These are phyloP conservation scores for Triplophysa siluroides DNA, from an alignment of 2,113 vertebrate genomes.

Conservation along the genomic window DNA sequence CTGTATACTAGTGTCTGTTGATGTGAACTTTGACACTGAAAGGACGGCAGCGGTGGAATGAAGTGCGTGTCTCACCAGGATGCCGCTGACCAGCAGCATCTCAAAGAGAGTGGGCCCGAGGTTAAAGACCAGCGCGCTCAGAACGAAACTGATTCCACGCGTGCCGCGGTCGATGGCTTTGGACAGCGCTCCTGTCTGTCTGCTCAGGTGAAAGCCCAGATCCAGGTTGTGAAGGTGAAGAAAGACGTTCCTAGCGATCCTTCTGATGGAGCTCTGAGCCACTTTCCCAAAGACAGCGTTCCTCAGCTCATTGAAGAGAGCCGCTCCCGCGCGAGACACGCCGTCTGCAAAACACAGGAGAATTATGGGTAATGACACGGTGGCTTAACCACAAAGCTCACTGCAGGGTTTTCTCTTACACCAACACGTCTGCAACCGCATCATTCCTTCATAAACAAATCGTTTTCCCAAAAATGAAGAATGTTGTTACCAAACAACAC, in stretches of 20 bases:
- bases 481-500: no score
- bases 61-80: conserved; percentile 81
- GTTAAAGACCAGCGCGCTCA: conserved; percentile 95
- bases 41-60: no score
- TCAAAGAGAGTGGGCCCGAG: conserved; percentile 96
- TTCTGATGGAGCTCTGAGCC: conserved; percentile 94
- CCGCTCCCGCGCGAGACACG: conserved; percentile 83
- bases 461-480: no score
- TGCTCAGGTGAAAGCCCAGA: conserved; percentile 91
- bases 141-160: conserved; percentile 94
- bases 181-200: conserved; percentile 93
- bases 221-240: conserved; percentile 96
- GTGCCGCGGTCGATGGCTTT: conserved; percentile 98
- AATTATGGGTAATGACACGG: no score
- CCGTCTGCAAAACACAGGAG: conserved; percentile 78
- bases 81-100: conserved; percentile 88
- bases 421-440: no score
- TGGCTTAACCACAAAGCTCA: no score
- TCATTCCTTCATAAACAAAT: no score
- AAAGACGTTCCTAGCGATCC: conserved; percentile 96
- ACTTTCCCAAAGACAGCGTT: conserved; percentile 97
- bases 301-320: conserved; percentile 94
- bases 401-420: no score
- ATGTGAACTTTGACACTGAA: no score
- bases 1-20: no score